Evolutionary conservation across 1,140 invertebrate genomes (phyloP).

Genomic region (Drosophila pseudoobscura): DNA sequence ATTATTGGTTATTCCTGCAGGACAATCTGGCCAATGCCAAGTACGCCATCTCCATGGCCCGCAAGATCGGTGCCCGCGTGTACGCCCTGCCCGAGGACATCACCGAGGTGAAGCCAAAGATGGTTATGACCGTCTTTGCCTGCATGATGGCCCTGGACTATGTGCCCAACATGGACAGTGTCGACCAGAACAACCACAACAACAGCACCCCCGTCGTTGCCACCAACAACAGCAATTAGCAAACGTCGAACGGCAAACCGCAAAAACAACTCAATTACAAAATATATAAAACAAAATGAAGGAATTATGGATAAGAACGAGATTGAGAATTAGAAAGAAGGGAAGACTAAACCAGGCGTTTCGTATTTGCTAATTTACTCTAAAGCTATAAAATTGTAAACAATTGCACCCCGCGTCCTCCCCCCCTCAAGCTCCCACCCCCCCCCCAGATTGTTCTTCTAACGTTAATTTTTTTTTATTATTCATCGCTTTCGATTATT

Average conservation of each 20-base stretch:
- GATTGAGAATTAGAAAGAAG: slow-evolving; percentile 12
- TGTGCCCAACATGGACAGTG: slow-evolving; percentile 92
- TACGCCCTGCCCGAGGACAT: slow-evolving; percentile 99
- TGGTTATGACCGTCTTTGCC: slow-evolving; percentile 99
- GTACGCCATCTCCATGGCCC: slow-evolving; percentile 98
- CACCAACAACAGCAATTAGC: slow-evolving; percentile 66
- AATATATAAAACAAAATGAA: slow-evolving; percentile 1
- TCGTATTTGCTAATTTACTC: slow-evolving; percentile 34
- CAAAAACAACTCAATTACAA: slow-evolving; percentile 32
- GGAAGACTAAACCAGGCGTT: slow-evolving; percentile 5
- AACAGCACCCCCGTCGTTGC: slow-evolving; percentile 25
- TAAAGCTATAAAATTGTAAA: slow-evolving; percentile 3
- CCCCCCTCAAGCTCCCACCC: background rate
- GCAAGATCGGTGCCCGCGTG: slow-evolving; percentile 98
- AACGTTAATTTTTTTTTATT: slow-evolving; percentile 6
- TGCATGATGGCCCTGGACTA: slow-evolving; percentile 99
- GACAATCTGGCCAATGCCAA: slow-evolving; percentile 98
- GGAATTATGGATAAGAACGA: slow-evolving; percentile 24
- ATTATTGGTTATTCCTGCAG: slow-evolving; percentile 84
- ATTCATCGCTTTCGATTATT: slow-evolving; percentile 30
- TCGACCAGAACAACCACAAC: slow-evolving; percentile 81
- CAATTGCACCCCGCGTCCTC: slow-evolving; percentile 8
- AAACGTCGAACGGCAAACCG: slow-evolving; percentile 1
- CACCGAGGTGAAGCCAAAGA: slow-evolving; percentile 98
- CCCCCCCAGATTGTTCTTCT: slow-evolving; percentile 12